Conservation (phyloP, 2,797 vertebrate species). For the Microctenopoma lineatum region DNA sequence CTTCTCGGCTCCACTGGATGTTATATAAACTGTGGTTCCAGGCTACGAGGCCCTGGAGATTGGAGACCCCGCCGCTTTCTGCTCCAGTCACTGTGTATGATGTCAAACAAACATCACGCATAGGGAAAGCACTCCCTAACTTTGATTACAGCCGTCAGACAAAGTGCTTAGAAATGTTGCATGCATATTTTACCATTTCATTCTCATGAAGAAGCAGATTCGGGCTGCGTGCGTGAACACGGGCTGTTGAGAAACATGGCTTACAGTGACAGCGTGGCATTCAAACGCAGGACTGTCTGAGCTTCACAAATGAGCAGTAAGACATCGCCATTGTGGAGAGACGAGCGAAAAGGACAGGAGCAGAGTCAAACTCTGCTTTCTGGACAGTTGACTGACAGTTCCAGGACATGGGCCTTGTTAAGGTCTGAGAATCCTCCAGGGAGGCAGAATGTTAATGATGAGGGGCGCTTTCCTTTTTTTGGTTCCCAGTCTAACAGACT, state of each 20-base stretch:
- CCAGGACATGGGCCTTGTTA: constrained; percentile 35
- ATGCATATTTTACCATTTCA: background rate
- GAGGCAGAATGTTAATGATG: constrained; percentile 35
- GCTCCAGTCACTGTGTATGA: constrained; percentile 24
- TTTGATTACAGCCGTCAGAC: background rate
- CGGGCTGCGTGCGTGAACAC: background rate
- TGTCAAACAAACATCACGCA: constrained; percentile 27
- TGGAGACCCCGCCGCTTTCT: constrained; percentile 6
- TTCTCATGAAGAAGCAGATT: background rate
- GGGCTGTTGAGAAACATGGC: background rate
- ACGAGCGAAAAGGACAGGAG: constrained; percentile 3
- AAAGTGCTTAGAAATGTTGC: background rate
- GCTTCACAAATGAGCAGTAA: constrained; percentile 5
- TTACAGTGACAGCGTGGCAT: constrained; percentile 7
- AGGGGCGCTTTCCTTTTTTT: background rate
- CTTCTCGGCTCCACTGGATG: constrained; percentile 33
- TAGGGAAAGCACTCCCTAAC: constrained; percentile 1
- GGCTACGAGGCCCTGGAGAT: constrained; percentile 32
- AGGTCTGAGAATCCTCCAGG: constrained; percentile 39
- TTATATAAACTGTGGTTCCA: constrained; percentile 53
- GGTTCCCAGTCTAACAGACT: constrained; percentile 3
- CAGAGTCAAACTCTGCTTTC: constrained; percentile 12
- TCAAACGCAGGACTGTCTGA: constrained; percentile 9
- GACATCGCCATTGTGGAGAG: constrained; percentile 9
- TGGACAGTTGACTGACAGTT: constrained; percentile 50